Conservation (phyloP, 2,113 vertebrate genomes). For the Ophiodon elongatus region DNA sequence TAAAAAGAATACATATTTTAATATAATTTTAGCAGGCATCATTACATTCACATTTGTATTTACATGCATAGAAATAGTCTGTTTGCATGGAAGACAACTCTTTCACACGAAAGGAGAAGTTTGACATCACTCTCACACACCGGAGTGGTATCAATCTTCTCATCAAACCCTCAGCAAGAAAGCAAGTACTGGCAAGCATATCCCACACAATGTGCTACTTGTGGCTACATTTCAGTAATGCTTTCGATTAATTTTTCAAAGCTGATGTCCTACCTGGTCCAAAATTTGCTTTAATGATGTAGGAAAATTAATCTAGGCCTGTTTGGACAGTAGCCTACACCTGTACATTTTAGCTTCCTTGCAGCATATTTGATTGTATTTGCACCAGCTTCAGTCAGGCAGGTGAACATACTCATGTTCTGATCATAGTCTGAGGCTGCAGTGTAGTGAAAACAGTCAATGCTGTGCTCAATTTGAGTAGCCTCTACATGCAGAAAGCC, state of each 20-base stretch:
- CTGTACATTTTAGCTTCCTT: neutral
- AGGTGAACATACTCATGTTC: neutral
- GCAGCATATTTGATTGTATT: neutral
- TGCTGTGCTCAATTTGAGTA: no score
- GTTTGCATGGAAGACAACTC: neutral
- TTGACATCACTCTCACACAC: no score
- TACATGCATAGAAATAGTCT: neutral
- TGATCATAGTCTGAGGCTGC: neutral
- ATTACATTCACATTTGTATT: neutral
- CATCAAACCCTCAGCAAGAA: neutral
- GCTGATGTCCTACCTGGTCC: neutral
- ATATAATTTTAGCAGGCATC: neutral
- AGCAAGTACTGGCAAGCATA: neutral
- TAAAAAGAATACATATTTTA: no score
- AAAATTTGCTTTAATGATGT: neutral
- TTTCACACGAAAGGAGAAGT: no score
- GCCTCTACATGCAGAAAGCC: neutral
- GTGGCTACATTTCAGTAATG: neutral
- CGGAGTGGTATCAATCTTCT: neutral
- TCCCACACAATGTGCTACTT: neutral
- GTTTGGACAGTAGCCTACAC: no score
- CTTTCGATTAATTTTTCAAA: neutral
- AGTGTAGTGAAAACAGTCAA: neutral
- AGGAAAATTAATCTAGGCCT: neutral
- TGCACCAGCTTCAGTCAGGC: neutral